Evolutionary conservation across 2,797 vertebrate species (phyloP).

Genomic region (Chrosomus eos): DNA sequence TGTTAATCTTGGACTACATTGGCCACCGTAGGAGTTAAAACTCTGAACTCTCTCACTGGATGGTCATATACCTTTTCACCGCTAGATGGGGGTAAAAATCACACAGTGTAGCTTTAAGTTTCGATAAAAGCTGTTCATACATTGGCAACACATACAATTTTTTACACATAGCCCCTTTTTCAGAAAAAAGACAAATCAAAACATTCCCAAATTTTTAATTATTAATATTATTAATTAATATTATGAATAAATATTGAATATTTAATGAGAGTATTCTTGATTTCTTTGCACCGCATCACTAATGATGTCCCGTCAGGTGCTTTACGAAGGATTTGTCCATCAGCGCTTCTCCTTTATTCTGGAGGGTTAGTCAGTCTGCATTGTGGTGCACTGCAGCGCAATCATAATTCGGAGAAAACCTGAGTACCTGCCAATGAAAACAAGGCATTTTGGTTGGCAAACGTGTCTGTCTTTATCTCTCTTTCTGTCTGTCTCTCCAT

Average conservation of each 20-base stretch:
- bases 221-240: no score
- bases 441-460: slow-evolving; percentile 73
- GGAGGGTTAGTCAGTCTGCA: slow-evolving; percentile 61
- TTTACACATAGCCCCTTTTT: neutral
- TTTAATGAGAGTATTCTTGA: neutral
- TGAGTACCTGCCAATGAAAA: slow-evolving; percentile 71
- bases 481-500: slow-evolving; percentile 56
- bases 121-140: no score
- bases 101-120: no score
- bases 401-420: slow-evolving; percentile 71
- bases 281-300: no score
- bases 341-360: slow-evolving; percentile 31
- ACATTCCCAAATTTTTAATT: neutral
- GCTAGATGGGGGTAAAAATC: no score
- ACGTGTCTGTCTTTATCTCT: slow-evolving; percentile 62
- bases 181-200: neutral
- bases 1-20: no score
- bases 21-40: no score
- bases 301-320: neutral
- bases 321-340: slow-evolving; percentile 51
- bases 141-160: no score
- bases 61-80: no score
- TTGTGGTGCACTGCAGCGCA: slow-evolving; percentile 65
- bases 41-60: no score
- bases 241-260: no score